phyloP scores from a whole-genome alignment of 1,140 invertebrate species.

The Tetramorium simillimum region DNA sequence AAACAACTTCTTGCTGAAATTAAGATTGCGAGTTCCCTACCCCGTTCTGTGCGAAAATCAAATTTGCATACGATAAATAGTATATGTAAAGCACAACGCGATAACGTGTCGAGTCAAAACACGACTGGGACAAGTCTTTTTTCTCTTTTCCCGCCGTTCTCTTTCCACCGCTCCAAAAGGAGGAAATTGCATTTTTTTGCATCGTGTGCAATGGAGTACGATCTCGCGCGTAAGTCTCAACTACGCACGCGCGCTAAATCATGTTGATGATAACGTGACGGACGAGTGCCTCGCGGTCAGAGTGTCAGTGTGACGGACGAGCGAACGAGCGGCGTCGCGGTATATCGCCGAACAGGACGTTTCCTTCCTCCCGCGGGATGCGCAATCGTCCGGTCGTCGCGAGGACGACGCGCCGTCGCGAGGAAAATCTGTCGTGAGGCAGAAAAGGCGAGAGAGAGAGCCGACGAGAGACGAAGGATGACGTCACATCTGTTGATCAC shows the following conservation, averaged over 20 bases:
- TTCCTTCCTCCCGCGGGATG: background rate
- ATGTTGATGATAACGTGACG: background rate
- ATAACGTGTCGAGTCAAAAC: background rate
- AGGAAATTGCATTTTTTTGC: background rate
- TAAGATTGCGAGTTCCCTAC: background rate
- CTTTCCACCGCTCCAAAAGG: background rate
- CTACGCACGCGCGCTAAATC: slow-evolving; percentile 37
- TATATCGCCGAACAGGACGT: background rate
- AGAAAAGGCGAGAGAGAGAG: background rate
- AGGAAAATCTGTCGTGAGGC: background rate
- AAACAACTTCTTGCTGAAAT: background rate
- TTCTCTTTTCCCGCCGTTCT: background rate
- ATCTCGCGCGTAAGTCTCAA: background rate
- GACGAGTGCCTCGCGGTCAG: background rate
- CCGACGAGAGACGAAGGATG: background rate
- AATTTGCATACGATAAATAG: background rate
- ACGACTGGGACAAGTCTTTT: background rate
- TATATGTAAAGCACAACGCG: background rate
- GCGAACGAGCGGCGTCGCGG: background rate
- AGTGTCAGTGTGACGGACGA: background rate
- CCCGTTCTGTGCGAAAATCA: too few species aligned
- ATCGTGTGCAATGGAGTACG: background rate
- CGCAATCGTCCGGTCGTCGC: background rate
- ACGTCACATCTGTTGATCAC: background rate
- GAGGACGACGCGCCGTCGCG: background rate